A percentile compares a stretch with the other conserved stretches of the same genome.
Conservation (phyloP, 2,797 vertebrate species). For the Notoglanidium macrostoma region DNA sequence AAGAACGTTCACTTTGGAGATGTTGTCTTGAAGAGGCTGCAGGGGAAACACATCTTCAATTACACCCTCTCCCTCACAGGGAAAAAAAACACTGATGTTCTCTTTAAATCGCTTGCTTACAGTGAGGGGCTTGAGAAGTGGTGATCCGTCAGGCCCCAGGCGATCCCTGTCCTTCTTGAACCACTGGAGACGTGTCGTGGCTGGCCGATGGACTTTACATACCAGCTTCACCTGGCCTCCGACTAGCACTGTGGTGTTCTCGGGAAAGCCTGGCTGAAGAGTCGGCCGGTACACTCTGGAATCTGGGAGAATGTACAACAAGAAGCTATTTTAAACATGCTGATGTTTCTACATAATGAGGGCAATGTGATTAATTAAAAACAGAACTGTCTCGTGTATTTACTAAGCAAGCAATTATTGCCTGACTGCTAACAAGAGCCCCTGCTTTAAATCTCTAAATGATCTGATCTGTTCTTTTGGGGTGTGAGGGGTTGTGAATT, state of each 20-base stretch:
- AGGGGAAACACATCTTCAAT: conserved; percentile 42
- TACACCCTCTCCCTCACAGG: conserved; percentile 22
- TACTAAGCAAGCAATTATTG: conserved; percentile 33
- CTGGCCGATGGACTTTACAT: conserved; percentile 75
- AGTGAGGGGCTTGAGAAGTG: conserved; percentile 66
- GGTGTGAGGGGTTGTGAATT: background rate
- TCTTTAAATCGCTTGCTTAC: conserved; percentile 64
- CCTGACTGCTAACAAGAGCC: conserved; percentile 32
- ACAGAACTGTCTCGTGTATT: conserved; percentile 15
- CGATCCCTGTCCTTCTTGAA: conserved; percentile 64
- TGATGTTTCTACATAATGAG: conserved; percentile 8
- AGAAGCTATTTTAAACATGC: background rate
- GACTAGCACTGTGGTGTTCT: conserved; percentile 70
- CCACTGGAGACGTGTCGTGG: conserved; percentile 77
- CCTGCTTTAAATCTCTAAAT: conserved; percentile 20
- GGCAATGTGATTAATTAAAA: conserved; percentile 6
- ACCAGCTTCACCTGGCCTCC: conserved; percentile 68
- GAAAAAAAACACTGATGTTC: conserved; percentile 25
- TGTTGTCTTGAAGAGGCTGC: conserved; percentile 70
- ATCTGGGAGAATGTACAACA: conserved; percentile 57
- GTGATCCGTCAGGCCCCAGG: conserved; percentile 50
- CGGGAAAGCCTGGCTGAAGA: conserved; percentile 73
- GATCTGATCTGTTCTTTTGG: conserved; percentile 24
- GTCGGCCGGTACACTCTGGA: conserved; percentile 64
- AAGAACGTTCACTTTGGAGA: conserved; percentile 70